These are phyloP conservation scores for Phalera bucephala DNA, from an alignment of 2,888 invertebrate genomes.

Conservation along the genomic window DNA sequence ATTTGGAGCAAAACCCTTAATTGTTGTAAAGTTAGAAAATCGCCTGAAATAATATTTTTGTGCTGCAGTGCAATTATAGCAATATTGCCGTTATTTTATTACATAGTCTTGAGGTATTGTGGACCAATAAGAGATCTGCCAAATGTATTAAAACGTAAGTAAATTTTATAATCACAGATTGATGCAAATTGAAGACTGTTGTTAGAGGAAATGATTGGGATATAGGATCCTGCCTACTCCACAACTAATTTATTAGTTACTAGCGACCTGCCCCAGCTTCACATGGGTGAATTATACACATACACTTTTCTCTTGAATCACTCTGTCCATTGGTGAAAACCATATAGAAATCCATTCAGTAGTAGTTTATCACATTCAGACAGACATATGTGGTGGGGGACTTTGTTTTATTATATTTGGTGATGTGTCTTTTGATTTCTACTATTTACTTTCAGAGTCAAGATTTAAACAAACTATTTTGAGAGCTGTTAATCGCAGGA, in stretches of 20 bases:
- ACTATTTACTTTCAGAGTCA: slow-evolving; percentile 61
- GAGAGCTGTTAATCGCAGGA: slow-evolving; percentile 51
- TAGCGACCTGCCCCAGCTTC: too few relatives aligned
- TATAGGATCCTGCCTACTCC: too few relatives aligned
- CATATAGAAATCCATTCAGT: too few relatives aligned
- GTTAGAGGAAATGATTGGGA: too few relatives aligned
- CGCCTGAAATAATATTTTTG: slow-evolving; percentile 82
- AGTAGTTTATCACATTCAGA: too few relatives aligned
- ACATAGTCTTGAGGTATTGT: slow-evolving; percentile 77
- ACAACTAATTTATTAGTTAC: too few relatives aligned
- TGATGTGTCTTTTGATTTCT: not conserved
- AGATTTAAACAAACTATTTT: slow-evolving; percentile 70
- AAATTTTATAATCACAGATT: slow-evolving; percentile 1
- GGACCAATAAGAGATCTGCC: slow-evolving; percentile 71
- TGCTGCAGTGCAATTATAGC: slow-evolving; percentile 77
- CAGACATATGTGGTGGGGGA: too few relatives aligned
- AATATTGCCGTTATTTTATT: slow-evolving; percentile 81
- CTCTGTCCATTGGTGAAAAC: too few relatives aligned
- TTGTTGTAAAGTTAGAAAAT: slow-evolving; percentile 81
- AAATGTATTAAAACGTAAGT: slow-evolving; percentile 74
- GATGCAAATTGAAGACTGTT: not conserved
- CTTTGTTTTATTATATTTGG: too few relatives aligned
- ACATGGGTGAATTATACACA: too few relatives aligned
- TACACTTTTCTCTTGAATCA: too few relatives aligned
- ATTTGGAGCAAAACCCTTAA: slow-evolving; percentile 83